Percentiles rank a stretch among this genome's conserved stretches.
Evolutionary conservation across 2,888 invertebrate genomes (phyloP).

Genomic region (Hipparchia semele): DNA sequence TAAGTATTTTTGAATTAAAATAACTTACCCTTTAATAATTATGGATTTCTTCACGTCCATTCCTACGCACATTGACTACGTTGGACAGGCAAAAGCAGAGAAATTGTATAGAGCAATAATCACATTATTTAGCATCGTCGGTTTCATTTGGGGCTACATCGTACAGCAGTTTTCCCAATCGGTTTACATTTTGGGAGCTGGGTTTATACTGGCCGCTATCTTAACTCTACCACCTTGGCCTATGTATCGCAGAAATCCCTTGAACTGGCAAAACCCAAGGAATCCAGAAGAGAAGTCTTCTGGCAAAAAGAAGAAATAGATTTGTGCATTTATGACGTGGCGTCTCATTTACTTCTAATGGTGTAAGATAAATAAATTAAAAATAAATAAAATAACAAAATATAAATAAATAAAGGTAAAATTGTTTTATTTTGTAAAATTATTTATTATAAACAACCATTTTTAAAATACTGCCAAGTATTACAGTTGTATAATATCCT

Average conservation of each 20-base stretch:
- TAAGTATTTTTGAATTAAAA: neutral
- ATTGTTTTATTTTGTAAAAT: conserved; percentile 35
- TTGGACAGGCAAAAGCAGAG: conserved; percentile 95
- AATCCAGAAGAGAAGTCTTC: conserved; percentile 71
- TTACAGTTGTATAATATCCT: neutral
- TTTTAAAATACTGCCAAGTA: neutral
- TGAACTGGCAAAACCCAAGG: conserved; percentile 94
- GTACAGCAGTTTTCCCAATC: conserved; percentile 98
- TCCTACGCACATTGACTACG: conserved; percentile 88
- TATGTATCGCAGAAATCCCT: conserved; percentile 93
- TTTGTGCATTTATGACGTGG: conserved; percentile 37
- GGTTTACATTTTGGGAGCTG: conserved; percentile 95
- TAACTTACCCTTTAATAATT: conserved; percentile 10
- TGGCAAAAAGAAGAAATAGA: conserved; percentile 80
- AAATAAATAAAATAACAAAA: too few relatives aligned
- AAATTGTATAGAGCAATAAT: conserved; percentile 95
- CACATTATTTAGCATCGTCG: conserved; percentile 94
- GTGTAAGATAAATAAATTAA: conserved; percentile 40
- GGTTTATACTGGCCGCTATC: conserved; percentile 93
- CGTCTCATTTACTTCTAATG: conserved; percentile 35
- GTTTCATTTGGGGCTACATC: conserved; percentile 95
- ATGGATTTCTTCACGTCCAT: conserved; percentile 79
- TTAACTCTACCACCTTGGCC: conserved; percentile 98
- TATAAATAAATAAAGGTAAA: conserved; percentile 34
- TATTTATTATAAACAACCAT: neutral